phyloP scores from a whole-genome alignment of 2,888 invertebrate genomes.

The Alentia gelatinosa region DNA sequence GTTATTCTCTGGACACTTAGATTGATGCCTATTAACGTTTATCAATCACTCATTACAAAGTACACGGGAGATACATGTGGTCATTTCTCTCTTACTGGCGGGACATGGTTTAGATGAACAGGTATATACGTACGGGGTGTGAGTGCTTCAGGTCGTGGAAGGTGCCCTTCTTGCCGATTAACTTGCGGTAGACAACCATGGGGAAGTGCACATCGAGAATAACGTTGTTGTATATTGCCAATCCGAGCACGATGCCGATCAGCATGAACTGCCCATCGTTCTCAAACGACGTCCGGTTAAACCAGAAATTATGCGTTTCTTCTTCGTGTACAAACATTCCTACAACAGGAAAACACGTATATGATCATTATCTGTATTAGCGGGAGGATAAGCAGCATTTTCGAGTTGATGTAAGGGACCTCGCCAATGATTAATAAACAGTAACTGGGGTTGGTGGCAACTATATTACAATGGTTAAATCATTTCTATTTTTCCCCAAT shows the following conservation, averaged over 20 bases:
- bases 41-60: no score
- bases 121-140: constrained; percentile 87
- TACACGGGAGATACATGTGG: no score
- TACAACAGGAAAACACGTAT: constrained; percentile 68
- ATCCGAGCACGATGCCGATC: constrained; percentile 94
- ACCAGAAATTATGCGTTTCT: constrained; percentile 87
- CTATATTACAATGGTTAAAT: no score
- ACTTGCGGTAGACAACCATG: constrained; percentile 95
- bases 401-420: no score
- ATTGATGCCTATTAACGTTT: no score
- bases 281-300: constrained; percentile 96
- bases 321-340: constrained; percentile 84
- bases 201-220: constrained; percentile 97
- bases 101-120: no score
- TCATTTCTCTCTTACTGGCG: no score
- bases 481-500: no score
- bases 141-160: constrained; percentile 93
- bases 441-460: no score
- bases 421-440: no score
- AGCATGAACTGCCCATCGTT: constrained; percentile 96
- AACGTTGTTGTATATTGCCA: constrained; percentile 97
- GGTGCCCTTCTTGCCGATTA: constrained; percentile 93
- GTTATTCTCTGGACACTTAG: no score
- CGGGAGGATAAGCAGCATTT: not conserved
- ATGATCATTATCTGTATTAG: not conserved